Percentiles rank a stretch among this genome's conserved stretches.
Conservation (phyloP, 1,140 invertebrate genomes). For the Capitella teleta region DNA sequence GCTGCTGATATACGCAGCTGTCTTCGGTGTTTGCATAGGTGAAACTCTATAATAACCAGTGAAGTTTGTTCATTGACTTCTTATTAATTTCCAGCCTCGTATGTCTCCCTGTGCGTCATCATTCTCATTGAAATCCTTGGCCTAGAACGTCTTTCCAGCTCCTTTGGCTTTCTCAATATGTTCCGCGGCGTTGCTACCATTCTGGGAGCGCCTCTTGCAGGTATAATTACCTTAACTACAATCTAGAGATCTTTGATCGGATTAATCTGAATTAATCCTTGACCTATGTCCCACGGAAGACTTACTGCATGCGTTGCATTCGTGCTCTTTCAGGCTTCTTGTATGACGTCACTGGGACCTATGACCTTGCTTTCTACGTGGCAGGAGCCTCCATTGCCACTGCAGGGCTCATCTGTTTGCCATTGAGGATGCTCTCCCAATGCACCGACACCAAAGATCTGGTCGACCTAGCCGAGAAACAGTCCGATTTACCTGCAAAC, state of each 20-base stretch:
- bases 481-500: too few relatives aligned
- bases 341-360: background rate
- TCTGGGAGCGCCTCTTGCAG: background rate
- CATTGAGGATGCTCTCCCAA: background rate
- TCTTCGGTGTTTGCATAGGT: background rate
- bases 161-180: constrained; percentile 1
- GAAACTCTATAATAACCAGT: background rate
- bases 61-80: background rate
- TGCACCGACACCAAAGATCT: background rate
- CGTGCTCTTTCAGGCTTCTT: background rate
- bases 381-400: background rate
- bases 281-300: background rate
- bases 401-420: background rate
- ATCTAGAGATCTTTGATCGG: background rate
- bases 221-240: too few relatives aligned
- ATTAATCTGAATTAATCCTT: background rate
- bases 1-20: background rate
- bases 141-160: background rate
- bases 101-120: background rate
- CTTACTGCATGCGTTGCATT: background rate
- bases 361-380: background rate
- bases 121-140: background rate
- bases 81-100: background rate
- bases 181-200: background rate
- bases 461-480: too few relatives aligned